Base-by-base conservation (phyloP, 1,140 invertebrate genomes). In the Euura lappo region DNA sequence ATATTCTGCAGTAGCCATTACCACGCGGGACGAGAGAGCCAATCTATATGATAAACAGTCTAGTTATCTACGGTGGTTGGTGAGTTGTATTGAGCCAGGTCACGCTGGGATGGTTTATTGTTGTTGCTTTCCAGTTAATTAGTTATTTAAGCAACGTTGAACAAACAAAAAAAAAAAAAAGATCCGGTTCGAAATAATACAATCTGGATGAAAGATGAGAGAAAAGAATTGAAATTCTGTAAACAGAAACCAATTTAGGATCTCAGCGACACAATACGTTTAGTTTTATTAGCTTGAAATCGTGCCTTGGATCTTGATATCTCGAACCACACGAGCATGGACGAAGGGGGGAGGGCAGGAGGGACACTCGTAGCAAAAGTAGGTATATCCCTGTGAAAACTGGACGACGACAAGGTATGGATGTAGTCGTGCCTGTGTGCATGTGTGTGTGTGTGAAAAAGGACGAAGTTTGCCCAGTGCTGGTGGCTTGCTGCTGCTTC, bases 1-100 rank as follows among this genome's bases (percentile, higher is more conserved):
- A 28, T 28, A 28, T 28, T 28, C 28, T 28, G 28, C 6, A 60
- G 51, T 60, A n/a, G 51, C 51, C 51, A 60, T 60, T 60, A 60
- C 51, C 3, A 60, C 51, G 72, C 51, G 67, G 28, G 65, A 47
- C 69, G 51, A 74, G 69, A 77, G 74, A 65, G 80, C 80, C 83
- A 86, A 85, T 86, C 84, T 84, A 84, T 86, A 85, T 84, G 84
- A 85, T 86, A 86, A 85, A 84, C 80, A 81, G 82, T 71, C 77
- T 75, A 78, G 78, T 78, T 78, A 77, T 72, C 65, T 44, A 71
- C 46, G 70, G 72, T n/a, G 51, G 3, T 60, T 60, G 74, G 44
- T 69, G 42, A 72, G 65, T 71, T 70, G 74, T 71, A 71, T 74
- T 71, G 60, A 75, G 51, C 13, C 13, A 60, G 51, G 51, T 60